Evolutionary conservation across 2,888 invertebrate genomes (phyloP).

Genomic region (Sarcophaga subvicina): DNA sequence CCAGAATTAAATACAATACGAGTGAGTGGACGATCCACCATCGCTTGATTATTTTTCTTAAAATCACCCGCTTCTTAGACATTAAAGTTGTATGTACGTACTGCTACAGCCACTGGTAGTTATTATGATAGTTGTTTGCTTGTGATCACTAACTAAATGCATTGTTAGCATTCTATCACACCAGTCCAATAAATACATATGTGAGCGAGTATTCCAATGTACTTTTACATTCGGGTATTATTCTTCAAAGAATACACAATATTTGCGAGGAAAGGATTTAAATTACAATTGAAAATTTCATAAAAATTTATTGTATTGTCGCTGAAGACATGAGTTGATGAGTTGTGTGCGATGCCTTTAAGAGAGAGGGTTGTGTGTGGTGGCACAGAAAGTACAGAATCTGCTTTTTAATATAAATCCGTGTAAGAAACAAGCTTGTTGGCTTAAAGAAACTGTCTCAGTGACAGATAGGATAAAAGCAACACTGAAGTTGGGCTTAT

Average conservation of each 20-base stretch:
- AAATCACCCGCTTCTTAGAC: conserved; percentile 44
- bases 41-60: neutral
- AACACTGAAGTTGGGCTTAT: too few relatives aligned
- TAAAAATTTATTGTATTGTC: neutral
- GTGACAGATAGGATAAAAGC: too few relatives aligned
- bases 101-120: conserved; percentile 19
- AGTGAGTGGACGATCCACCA: neutral
- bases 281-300: conserved; percentile 16
- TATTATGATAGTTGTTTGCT: neutral
- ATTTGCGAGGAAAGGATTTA: conserved; percentile 9
- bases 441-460: too few relatives aligned
- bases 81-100: neutral
- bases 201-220: neutral
- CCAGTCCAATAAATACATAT: conserved; percentile 23
- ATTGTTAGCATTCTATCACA: conserved; percentile 59
- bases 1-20: conserved; percentile 58
- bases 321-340: neutral
- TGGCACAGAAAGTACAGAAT: too few relatives aligned
- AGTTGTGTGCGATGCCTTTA: neutral
- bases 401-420: too few relatives aligned
- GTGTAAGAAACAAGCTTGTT: too few relatives aligned
- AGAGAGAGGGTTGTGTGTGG: too few relatives aligned
- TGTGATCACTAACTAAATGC: conserved; percentile 26
- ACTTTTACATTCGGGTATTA: neutral
- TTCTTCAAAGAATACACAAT: neutral